Base-by-base conservation (phyloP, 2,113 vertebrate species). In the Cebidichthys violaceus region DNA sequence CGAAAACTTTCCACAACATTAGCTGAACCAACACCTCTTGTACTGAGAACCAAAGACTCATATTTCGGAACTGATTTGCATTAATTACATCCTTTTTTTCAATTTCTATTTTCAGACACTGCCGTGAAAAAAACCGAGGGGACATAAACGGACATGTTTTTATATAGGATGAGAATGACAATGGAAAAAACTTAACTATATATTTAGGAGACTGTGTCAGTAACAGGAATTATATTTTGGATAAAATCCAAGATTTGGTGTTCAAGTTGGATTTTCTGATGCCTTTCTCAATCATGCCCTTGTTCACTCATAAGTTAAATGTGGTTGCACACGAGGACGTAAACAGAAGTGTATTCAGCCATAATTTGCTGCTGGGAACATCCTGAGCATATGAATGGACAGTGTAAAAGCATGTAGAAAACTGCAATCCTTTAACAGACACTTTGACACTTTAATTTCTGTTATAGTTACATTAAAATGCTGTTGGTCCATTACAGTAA, bases 1-100 rank as follows among this genome's bases (percentile, higher is more conserved):
- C 20, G 24, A 1, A 84, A 79, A 41, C n/a, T 13, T 52, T 81
- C 69, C 20, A 15, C 9, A 70, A 57, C 69, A 70, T 71, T 73
- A 11, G 18, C 37, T 66, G 73, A 65, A 68, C 33, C 18, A 7
- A 70, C 33, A 31, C 20, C 18, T 14, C 52, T 24, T 45, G 15
- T 50, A 33, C 17, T 47, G 64, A 45, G 31, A 87, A 29, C 72
- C 64, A 80, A 54, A 70, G 41, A 13, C 22, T 54, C 1, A 1
- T 24, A 27, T 39, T 62, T 74, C 9, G 15, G 24, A 68, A 62
- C 9, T 33, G 39, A 65, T 55, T 43, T 62, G 50, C 11, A 78
- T 70, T 60, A 60, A 7, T 6, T 9, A 17, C 13, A 43, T 74
- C 0, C 6, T 27, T 54, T 43, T 47, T 18, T 59, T 55, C 17